A percentile compares a stretch with the other conserved stretches of the same genome.
Conservation (phyloP, 2,888 invertebrate species). For the Phytoseiulus persimilis region DNA sequence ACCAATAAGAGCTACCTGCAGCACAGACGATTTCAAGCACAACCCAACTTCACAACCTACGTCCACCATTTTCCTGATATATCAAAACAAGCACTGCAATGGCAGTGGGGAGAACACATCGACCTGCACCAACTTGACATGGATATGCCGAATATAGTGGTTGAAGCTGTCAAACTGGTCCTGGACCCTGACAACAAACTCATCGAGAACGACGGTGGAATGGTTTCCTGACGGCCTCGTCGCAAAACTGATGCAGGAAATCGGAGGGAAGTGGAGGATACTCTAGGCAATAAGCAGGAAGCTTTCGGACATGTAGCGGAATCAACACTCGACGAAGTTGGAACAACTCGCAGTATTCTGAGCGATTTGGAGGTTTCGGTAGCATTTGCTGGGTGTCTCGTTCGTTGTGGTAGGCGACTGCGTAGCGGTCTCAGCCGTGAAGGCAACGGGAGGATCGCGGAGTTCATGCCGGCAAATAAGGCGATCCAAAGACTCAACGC, state of each 20-base stretch:
- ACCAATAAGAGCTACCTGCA: constrained; percentile 93
- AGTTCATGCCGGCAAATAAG: too few species aligned
- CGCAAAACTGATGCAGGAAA: background rate
- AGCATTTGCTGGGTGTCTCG: background rate
- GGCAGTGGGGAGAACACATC: constrained; percentile 71
- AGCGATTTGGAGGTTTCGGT: background rate
- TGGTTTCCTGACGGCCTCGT: constrained; percentile 99
- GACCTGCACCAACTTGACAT: constrained; percentile 57
- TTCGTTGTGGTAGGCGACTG: background rate
- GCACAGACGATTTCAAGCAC: constrained; percentile 88
- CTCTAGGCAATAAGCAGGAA: constrained; percentile 9
- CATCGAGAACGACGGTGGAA: constrained; percentile 83
- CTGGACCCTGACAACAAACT: constrained; percentile 65
- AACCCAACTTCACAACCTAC: constrained; percentile 79
- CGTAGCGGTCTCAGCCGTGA: background rate
- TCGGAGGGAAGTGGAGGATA: background rate
- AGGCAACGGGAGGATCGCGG: background rate
- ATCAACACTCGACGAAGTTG: background rate
- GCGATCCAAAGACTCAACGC: too few species aligned
- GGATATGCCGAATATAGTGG: constrained; percentile 60
- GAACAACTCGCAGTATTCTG: constrained; percentile 7
- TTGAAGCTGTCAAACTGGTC: constrained; percentile 75
- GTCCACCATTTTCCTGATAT: constrained; percentile 97
- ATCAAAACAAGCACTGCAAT: constrained; percentile 64
- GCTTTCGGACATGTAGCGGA: background rate